These are phyloP conservation scores for Gobio gobio DNA, from an alignment of 2,113 vertebrate species.

Conservation along the genomic window DNA sequence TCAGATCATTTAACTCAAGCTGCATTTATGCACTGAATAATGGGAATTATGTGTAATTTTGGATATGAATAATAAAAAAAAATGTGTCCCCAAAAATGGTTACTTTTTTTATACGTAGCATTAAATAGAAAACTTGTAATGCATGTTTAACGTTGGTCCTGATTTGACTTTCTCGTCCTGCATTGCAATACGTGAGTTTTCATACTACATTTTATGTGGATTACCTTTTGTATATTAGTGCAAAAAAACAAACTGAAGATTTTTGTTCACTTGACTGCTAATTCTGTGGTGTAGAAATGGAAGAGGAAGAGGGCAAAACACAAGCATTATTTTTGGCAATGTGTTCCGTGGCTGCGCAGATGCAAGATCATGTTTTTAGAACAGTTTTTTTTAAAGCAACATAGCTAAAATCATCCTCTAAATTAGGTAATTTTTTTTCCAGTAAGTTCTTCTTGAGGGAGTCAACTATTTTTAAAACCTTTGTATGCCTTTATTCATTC, in stretches of 20 bases:
- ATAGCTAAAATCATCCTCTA: too few species aligned
- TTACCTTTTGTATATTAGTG: not conserved
- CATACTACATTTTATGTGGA: not conserved
- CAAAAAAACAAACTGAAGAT: not conserved
- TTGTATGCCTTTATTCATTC: too few species aligned
- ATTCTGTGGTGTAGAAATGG: not conserved
- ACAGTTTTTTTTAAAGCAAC: not conserved
- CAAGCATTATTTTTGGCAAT: not conserved
- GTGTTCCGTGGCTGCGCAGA: not conserved
- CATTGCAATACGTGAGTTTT: not conserved
- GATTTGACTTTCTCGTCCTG: not conserved
- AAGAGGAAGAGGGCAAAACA: not conserved
- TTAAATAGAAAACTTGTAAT: not conserved
- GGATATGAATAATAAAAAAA: not conserved
- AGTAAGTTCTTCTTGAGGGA: too few species aligned
- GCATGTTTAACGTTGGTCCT: not conserved
- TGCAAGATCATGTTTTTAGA: not conserved
- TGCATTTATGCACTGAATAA: not conserved
- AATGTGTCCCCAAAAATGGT: not conserved
- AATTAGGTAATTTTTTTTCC: too few species aligned
- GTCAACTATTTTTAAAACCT: too few species aligned
- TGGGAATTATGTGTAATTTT: not conserved
- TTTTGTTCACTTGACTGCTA: not conserved
- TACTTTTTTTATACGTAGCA: not conserved
- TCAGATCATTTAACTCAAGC: not conserved